Percentiles rank a stretch among this genome's conserved stretches.
These are phyloP conservation scores for Sinohyriopsis cumingii DNA, from an alignment of 2,888 invertebrate genomes.

Conservation along the genomic window DNA sequence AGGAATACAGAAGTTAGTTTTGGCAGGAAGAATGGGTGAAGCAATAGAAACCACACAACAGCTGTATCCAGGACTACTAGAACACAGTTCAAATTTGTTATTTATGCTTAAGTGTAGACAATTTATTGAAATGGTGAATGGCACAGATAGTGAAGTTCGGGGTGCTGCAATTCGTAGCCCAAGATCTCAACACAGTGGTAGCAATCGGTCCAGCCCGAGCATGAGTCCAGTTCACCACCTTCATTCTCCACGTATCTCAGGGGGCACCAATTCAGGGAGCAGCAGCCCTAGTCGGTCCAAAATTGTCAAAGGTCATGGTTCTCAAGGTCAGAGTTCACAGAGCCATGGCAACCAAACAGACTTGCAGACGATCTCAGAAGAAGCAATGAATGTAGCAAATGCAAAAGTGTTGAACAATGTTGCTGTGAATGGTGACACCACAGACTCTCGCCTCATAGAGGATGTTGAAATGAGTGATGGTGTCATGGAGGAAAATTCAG, in stretches of 20 bases:
- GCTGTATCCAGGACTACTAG: constrained; percentile 93
- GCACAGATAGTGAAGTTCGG: constrained; percentile 75
- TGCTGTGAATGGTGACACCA: constrained; percentile 52
- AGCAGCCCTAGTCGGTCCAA: constrained; percentile 60
- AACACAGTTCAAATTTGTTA: constrained; percentile 90
- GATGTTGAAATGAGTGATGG: constrained; percentile 68
- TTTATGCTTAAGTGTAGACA: constrained; percentile 98
- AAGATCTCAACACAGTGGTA: constrained; percentile 65
- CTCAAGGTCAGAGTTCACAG: constrained; percentile 14
- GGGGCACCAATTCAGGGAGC: constrained; percentile 46
- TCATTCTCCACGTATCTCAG: constrained; percentile 37
- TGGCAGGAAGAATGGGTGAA: constrained; percentile 94
- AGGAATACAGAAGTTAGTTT: constrained; percentile 94
- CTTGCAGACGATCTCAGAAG: constrained; percentile 54
- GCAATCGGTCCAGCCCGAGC: constrained; percentile 65
- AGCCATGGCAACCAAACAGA: constrained; percentile 38
- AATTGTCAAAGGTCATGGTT: constrained; percentile 45
- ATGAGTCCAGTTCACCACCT: constrained; percentile 68
- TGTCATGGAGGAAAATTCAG: constrained; percentile 38
- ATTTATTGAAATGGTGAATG: constrained; percentile 95
- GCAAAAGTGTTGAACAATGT: constrained; percentile 20
- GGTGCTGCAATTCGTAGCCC: constrained; percentile 74
- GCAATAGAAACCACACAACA: constrained; percentile 92
- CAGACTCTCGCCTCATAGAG: constrained; percentile 49
- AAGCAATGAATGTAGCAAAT: constrained; percentile 63